These are phyloP conservation scores for Phenganax stokvisi DNA, from an alignment of 92 coral and sea anemone species.

Conservation along the genomic window DNA sequence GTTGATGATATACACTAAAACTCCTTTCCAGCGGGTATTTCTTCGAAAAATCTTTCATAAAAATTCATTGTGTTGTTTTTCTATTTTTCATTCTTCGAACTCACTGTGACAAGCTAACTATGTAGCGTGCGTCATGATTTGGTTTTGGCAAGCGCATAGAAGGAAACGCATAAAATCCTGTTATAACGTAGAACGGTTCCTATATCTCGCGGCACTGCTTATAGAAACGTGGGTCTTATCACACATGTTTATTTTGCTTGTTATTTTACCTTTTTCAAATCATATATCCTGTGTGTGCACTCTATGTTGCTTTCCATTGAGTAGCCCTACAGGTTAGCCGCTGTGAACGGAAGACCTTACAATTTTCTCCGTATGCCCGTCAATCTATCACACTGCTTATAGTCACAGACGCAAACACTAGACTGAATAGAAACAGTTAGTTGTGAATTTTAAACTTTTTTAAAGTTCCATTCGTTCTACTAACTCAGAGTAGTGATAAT, in stretches of 20 bases:
- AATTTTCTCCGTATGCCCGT: background rate
- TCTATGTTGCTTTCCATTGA: background rate
- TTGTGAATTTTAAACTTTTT: too few relatives aligned
- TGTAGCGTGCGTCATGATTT: background rate
- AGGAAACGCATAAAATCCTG: constrained; percentile 45
- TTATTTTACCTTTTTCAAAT: constrained; percentile 4
- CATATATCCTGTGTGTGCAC: constrained; percentile 1
- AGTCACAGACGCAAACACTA: too few relatives aligned
- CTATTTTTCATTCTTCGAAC: background rate
- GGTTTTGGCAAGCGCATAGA: constrained; percentile 15
- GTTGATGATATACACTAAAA: too few relatives aligned
- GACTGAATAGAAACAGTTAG: too few relatives aligned
- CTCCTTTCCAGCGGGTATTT: background rate
- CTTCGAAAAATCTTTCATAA: background rate
- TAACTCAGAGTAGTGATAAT: too few relatives aligned
- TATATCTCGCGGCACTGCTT: constrained; percentile 1
- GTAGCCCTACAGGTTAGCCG: background rate
- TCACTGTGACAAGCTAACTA: background rate
- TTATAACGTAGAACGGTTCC: background rate
- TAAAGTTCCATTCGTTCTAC: too few relatives aligned
- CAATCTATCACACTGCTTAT: background rate
- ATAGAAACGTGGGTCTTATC: background rate
- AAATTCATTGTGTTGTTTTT: background rate
- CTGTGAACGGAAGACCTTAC: constrained; percentile 10
- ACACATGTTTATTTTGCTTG: constrained; percentile 1